Base-by-base conservation (phyloP, 2,888 invertebrate genomes). In the Idaea biselata region DNA sequence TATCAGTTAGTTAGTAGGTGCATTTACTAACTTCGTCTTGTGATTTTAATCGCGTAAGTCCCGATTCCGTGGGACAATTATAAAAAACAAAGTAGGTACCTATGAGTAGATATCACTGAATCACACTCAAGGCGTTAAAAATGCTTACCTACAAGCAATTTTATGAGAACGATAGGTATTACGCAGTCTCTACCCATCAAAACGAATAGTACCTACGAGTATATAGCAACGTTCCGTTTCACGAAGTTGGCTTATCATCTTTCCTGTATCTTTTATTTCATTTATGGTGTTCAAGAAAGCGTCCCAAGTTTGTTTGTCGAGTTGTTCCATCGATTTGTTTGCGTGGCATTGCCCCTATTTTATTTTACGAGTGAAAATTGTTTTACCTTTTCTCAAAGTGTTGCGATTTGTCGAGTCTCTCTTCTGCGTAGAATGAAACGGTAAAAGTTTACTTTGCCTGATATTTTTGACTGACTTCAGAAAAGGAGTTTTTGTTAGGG, bases 311-410 rank as follows among this genome's bases (percentile, higher is more conserved):
- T 44, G 14, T 44, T 8, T 14, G 44, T 44, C 44, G 11, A 44
- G 44, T 14, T 44, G 44, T 44, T 44, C 44, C 44, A 44, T 44
- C 44, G 44, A 44, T 44, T 44, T 44, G 44, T 44, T 44, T 44
- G 14, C 44, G 44, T 44, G 44, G 44, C 44, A 44, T 44, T 44
- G 44, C 8, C 44, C 32, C 63, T 72, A 72, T 72, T 75, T 73
- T 61, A 64, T 65, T 60, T 66, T 67, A 63, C 60, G 71, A 72
- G 64, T 71, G 68, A 62, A 68, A 66, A 71, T 69, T 69, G 67
- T 71, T 69, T 68, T 69, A 67, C 68, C 67, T 71, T 66, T 68
- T 63, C 53, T 14, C 14, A 44, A 32, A 44, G 11, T 44, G 11
- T 44, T 44, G 14, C 44, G 44, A 44, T 44, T 44, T 44, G 44